Evolutionary conservation across 2,888 invertebrate genomes (phyloP), one percentile per base, ranked within the genome.

Genomic region (Drosophila siamana): DNA sequence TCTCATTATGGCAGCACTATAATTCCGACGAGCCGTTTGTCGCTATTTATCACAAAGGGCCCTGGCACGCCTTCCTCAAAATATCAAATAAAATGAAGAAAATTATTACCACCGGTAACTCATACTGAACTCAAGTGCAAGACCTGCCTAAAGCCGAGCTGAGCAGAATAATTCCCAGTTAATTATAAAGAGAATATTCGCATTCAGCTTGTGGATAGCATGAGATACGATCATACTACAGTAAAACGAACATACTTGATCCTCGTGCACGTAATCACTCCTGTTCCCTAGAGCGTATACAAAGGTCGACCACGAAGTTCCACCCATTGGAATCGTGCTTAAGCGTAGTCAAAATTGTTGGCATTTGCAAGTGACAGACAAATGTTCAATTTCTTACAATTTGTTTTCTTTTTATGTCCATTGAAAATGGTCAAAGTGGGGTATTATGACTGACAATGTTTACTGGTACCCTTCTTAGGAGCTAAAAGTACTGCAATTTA

Each of bases 381-480:
- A 80, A 88, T 73, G 68, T 69, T 85, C 52, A 72, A 72, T 76
- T 81, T 81, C 70, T 70, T 59, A 48, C 46, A 69, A 61, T 60
- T 69, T 47, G 24, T 63, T 69, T 76, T 61, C 48, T 67, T 60
- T 56, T 48, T 60, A 46, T 36, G 22, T 52, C 56, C 52, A 46
- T 59, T 51, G 11, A 16, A 26, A 16, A 38, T 15, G 0, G 1
- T 4, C 16, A 4, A 1, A 51, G 15, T 4, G 1, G 38, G 11
- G 51, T 40, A n/a, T 16, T 8, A 8, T 26, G 26, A 33, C 2
- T 33, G 33, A 2, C n/a, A 26, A 6, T 26, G 26, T 26, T 26
- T 26, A 26, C 6, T 7, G 7, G 6, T 2, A 26, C 1, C 26
- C n/a, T n/a, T n/a, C n/a, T n/a, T n/a, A n/a, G n/a, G 26, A 26